Conservation (phyloP, 2,113 vertebrate species). For the Lutjanus erythropterus region DNA sequence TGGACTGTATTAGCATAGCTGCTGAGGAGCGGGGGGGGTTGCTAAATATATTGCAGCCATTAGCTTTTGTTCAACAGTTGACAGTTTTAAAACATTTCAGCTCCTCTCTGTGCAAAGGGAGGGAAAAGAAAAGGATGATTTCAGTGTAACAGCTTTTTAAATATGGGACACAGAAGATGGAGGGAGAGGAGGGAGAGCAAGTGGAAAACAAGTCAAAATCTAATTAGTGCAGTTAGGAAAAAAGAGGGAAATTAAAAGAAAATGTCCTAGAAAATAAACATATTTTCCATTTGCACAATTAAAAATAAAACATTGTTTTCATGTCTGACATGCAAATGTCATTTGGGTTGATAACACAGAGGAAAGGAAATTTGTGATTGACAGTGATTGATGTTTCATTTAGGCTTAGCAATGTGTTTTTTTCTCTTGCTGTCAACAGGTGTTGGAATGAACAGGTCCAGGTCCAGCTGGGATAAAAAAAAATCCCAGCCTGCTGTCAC, state of each 20-base stretch:
- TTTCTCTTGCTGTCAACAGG: constrained; percentile 38
- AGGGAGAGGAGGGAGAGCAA: constrained; percentile 21
- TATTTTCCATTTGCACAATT: not conserved
- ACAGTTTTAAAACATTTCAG: constrained; percentile 92
- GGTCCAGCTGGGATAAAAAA: constrained; percentile 68
- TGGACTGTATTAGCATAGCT: constrained; percentile 93
- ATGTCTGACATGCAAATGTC: not conserved
- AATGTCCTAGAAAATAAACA: not conserved
- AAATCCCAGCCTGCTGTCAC: constrained; percentile 40
- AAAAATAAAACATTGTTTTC: not conserved
- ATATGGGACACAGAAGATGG: constrained; percentile 85
- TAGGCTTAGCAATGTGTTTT: not conserved
- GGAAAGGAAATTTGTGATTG: not conserved
- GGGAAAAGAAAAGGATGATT: constrained; percentile 86
- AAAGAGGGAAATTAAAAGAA: not conserved
- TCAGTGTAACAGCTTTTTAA: constrained; percentile 93
- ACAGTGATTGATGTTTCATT: constrained; percentile 12
- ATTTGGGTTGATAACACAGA: not conserved
- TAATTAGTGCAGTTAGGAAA: constrained; percentile 4
- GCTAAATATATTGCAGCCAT: constrained; percentile 92
- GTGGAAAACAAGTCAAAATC: constrained; percentile 30
- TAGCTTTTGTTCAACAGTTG: constrained; percentile 90
- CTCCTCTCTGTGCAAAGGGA: constrained; percentile 84
- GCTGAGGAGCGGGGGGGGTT: constrained; percentile 55
- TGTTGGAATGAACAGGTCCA: constrained; percentile 80